These are phyloP conservation scores for Sarcophaga variegata DNA, from an alignment of 2,888 invertebrate species.

Conservation along the genomic window DNA sequence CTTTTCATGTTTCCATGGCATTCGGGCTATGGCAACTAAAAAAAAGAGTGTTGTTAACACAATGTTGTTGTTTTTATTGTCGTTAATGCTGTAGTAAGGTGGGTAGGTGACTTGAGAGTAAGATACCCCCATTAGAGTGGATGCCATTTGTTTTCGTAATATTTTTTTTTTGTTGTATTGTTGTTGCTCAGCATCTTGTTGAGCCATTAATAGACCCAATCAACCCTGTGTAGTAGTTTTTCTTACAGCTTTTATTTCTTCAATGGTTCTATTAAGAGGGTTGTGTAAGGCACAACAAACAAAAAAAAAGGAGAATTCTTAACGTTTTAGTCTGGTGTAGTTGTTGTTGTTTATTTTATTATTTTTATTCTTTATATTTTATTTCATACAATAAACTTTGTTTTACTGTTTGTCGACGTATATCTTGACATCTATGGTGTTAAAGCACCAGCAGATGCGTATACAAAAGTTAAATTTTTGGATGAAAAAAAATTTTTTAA, in stretches of 20 bases:
- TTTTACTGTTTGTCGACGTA: conserved; percentile 48
- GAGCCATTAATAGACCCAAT: conserved; percentile 37
- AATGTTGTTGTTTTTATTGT: conserved; percentile 18
- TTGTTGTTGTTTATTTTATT: conserved; percentile 23
- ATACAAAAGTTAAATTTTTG: too few relatives aligned
- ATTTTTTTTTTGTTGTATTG: neutral
- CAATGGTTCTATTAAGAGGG: conserved; percentile 22
- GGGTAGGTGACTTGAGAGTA: too few relatives aligned
- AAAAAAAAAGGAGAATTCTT: neutral
- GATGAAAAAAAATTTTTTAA: too few relatives aligned
- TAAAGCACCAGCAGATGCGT: conserved; percentile 30
- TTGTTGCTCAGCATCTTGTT: conserved; percentile 46
- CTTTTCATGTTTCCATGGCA: conserved; percentile 26
- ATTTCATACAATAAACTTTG: conserved; percentile 58
- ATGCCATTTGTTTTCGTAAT: neutral
- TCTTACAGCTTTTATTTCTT: neutral
- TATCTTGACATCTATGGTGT: conserved; percentile 60
- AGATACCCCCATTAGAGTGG: neutral
- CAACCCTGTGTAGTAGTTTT: neutral
- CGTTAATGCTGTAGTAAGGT: neutral
- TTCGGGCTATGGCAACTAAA: neutral
- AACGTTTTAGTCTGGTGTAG: neutral
- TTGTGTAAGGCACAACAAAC: neutral
- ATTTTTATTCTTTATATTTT: neutral
- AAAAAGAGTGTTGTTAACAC: neutral